Percentiles rank a stretch among this genome's conserved stretches.
phyloP scores from a whole-genome alignment of 2,113 vertebrate species.

The Mystacornis crossleyi region DNA sequence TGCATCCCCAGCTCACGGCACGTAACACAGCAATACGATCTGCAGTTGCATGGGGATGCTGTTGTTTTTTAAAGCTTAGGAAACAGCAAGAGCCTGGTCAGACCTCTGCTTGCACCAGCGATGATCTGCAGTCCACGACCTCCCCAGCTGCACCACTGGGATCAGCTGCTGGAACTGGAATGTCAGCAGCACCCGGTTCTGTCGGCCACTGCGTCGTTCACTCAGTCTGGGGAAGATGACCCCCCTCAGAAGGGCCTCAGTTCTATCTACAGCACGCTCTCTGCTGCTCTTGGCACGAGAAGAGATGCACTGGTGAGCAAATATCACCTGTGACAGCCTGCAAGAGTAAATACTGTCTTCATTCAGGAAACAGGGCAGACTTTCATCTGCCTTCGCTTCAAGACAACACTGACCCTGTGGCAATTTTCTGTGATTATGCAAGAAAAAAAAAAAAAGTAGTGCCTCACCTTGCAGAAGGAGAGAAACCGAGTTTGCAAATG shows the following conservation, averaged over 20 bases:
- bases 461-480: background rate
- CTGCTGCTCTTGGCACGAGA: background rate
- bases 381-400: background rate
- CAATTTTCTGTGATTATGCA: background rate
- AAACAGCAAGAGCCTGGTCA: background rate
- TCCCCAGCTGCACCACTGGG: background rate
- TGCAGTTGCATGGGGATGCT: background rate
- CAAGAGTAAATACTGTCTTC: background rate
- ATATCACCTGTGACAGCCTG: background rate
- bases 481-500: constrained; percentile 12
- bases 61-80: background rate
- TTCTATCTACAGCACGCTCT: fast-evolving
- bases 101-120: background rate
- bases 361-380: background rate
- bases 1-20: background rate
- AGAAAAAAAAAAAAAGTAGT: fast-evolving
- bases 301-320: background rate
- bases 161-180: background rate
- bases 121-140: background rate
- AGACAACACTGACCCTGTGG: background rate
- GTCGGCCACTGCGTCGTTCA: background rate
- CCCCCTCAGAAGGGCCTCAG: background rate
- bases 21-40: background rate
- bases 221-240: background rate
- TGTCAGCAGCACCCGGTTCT: background rate